Evolutionary conservation across 2,113 vertebrate species (phyloP).

Genomic region (Rhinoderma darwinii): DNA sequence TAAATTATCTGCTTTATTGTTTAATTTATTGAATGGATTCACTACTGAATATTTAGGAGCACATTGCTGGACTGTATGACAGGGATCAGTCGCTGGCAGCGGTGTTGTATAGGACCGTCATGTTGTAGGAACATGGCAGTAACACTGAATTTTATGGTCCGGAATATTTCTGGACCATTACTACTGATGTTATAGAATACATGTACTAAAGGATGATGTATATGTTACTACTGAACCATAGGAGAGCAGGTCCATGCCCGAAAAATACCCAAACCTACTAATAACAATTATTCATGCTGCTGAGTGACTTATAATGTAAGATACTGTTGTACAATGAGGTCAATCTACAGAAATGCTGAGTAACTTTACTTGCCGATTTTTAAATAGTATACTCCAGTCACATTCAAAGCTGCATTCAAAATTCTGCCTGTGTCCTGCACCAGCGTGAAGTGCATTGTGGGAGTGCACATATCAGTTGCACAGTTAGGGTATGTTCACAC

Average conservation of each 20-base stretch:
- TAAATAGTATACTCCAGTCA: too few species aligned
- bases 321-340: too few species aligned
- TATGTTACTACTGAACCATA: background rate
- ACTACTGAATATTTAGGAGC: conserved; percentile 35
- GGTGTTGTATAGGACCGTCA: background rate
- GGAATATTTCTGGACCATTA: background rate
- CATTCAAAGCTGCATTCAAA: too few species aligned
- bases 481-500: too few species aligned
- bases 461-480: too few species aligned
- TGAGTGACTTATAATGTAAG: background rate
- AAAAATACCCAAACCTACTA: background rate
- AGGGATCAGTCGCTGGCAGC: background rate
- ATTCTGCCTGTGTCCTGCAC: too few species aligned
- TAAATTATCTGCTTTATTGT: background rate
- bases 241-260: background rate
- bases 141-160: background rate
- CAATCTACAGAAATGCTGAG: too few species aligned
- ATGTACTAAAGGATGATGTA: too few species aligned
- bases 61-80: background rate
- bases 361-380: too few species aligned
- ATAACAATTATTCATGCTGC: too few species aligned
- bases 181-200: too few species aligned
- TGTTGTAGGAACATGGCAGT: background rate
- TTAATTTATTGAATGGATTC: conserved; percentile 33
- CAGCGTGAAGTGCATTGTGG: too few species aligned